Conservation (phyloP, 1,140 invertebrate species). For the Lethrus apterus region DNA sequence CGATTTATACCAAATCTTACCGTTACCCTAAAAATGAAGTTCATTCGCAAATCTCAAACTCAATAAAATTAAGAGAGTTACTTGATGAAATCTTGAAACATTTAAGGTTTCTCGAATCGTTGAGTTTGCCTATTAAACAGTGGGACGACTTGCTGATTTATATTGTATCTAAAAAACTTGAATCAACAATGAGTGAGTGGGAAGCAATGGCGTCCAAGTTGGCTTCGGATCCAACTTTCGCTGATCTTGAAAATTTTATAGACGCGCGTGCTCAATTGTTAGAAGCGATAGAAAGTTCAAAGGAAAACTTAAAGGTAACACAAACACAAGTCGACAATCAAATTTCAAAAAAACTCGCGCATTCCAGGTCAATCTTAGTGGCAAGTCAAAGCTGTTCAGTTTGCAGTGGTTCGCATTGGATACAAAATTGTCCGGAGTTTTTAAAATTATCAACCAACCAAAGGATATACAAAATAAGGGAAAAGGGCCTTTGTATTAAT, state of each 20-base stretch:
- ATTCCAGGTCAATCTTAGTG: not conserved
- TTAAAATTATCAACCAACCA: not conserved
- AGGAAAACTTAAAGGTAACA: not conserved
- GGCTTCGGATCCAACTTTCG: slow-evolving; percentile 1
- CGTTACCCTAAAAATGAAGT: too few relatives aligned
- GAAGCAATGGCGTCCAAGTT: not conserved
- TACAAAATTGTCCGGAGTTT: not conserved
- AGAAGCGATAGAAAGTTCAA: slow-evolving; percentile 1
- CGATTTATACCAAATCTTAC: too few relatives aligned
- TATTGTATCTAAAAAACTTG: not conserved
- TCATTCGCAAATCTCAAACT: too few relatives aligned
- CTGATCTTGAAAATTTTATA: slow-evolving; percentile 2
- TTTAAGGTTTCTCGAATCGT: slow-evolving; percentile 6
- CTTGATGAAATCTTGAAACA: too few relatives aligned
- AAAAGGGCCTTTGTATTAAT: not conserved
- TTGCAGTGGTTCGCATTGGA: slow-evolving; percentile 2
- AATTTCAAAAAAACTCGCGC: not conserved
- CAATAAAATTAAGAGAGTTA: too few relatives aligned
- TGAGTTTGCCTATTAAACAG: not conserved
- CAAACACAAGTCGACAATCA: not conserved
- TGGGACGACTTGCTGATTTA: slow-evolving; percentile 3
- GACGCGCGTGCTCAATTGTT: not conserved
- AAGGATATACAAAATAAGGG: not conserved
- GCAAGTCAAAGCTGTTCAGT: not conserved
- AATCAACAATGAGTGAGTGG: slow-evolving; percentile 2